Evolutionary conservation across 2,888 invertebrate genomes (phyloP).

Genomic region (Xanthostigma xanthostigma): DNA sequence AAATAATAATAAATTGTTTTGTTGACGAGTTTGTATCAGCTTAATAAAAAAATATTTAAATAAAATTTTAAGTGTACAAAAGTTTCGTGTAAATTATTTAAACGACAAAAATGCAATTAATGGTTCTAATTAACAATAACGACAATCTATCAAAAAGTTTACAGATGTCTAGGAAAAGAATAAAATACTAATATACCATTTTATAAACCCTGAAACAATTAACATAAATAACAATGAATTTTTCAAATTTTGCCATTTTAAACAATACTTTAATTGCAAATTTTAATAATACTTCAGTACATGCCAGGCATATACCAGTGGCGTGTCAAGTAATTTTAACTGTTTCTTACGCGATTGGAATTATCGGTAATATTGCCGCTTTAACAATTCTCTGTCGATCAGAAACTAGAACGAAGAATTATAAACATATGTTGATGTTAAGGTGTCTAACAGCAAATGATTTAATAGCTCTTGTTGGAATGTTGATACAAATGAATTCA

Average conservation of each 20-base stretch:
- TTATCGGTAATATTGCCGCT: constrained; percentile 62
- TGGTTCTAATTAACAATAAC: too few species aligned
- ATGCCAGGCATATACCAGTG: constrained; percentile 6
- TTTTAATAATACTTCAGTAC: constrained; percentile 8
- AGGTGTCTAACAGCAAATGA: constrained; percentile 68
- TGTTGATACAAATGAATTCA: constrained; percentile 53
- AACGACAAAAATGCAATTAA: too few species aligned
- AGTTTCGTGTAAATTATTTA: too few species aligned
- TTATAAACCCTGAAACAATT: too few species aligned
- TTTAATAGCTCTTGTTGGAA: constrained; percentile 62
- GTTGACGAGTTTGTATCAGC: too few species aligned
- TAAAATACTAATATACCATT: too few species aligned
- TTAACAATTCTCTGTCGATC: constrained; percentile 54
- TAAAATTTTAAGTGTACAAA: too few species aligned
- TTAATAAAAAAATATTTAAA: too few species aligned
- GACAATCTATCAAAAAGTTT: too few species aligned
- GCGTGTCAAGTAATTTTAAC: constrained; percentile 30
- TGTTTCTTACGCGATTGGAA: constrained; percentile 47
- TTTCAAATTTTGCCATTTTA: not conserved
- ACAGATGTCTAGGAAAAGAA: too few species aligned
- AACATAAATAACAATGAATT: too few species aligned
- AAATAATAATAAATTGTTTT: too few species aligned
- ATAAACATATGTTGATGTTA: constrained; percentile 65
- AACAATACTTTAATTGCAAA: constrained; percentile 6
- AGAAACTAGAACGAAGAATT: constrained; percentile 57